Evolutionary conservation across 2,888 invertebrate genomes (phyloP).

Genomic region (Mythimna loreyi): DNA sequence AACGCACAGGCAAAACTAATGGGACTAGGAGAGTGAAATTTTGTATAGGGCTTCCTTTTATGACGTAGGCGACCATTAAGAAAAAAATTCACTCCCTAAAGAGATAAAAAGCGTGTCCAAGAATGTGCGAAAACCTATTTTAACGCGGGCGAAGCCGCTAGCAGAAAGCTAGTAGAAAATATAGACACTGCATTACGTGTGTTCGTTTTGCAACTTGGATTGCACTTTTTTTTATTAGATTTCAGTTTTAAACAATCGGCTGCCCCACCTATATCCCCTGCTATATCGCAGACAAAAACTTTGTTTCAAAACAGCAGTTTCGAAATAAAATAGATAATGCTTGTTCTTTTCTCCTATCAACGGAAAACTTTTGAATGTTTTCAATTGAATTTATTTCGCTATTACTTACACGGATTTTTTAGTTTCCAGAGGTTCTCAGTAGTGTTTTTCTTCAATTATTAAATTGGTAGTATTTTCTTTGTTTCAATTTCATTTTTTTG

Average conservation of each 20-base stretch:
- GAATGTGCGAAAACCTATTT: no score
- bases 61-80: no score
- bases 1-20: no score
- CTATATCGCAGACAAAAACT: constrained; percentile 52
- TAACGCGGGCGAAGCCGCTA: no score
- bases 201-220: constrained; percentile 40
- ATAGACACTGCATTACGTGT: constrained; percentile 19
- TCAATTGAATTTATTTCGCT: constrained; percentile 40
- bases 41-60: no score
- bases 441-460: neutral
- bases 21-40: no score
- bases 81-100: no score
- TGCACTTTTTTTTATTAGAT: constrained; percentile 49
- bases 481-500: no score
- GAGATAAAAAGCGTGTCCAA: no score
- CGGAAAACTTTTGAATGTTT: constrained; percentile 45
- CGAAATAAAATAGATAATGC: constrained; percentile 56
- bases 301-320: constrained; percentile 62
- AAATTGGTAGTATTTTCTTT: neutral
- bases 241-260: constrained; percentile 46
- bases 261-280: constrained; percentile 25
- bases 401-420: constrained; percentile 31
- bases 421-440: neutral
- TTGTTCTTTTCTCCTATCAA: constrained; percentile 48
- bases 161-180: no score